phyloP scores from a whole-genome alignment of 2,888 invertebrate species.

The Cosmia trapezina region DNA sequence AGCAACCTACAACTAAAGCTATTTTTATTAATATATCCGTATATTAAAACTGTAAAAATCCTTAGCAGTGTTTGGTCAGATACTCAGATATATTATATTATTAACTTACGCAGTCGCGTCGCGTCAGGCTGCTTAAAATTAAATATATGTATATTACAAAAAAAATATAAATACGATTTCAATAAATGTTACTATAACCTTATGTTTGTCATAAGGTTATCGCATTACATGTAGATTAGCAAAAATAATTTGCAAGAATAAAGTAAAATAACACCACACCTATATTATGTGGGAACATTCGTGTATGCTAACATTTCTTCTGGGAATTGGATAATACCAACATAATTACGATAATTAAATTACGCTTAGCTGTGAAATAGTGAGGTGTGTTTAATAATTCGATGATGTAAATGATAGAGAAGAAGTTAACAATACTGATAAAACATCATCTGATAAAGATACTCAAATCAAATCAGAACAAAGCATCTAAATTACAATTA shows the following conservation, averaged over 20 bases:
- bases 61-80: neutral
- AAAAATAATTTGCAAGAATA: slow-evolving; percentile 35
- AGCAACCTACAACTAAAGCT: neutral
- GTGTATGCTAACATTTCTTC: slow-evolving; percentile 25
- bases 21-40: neutral
- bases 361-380: neutral
- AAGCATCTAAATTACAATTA: slow-evolving; percentile 22
- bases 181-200: too few species aligned
- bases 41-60: neutral
- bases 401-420: neutral
- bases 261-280: slow-evolving; percentile 34
- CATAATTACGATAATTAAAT: slow-evolving; percentile 8
- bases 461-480: slow-evolving; percentile 1
- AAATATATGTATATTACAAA: too few species aligned
- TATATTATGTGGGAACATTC: slow-evolving; percentile 21
- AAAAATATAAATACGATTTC: neutral
- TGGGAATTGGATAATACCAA: slow-evolving; percentile 26
- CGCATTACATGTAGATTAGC: slow-evolving; percentile 9
- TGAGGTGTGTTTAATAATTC: neutral
- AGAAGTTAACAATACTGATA: neutral
- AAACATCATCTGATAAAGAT: neutral
- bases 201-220: neutral
- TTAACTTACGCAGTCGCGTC: neutral
- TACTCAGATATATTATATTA: neutral
- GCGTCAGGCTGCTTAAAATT: neutral